Evolutionary conservation across 2,113 vertebrate species (phyloP).

Genomic region (Xenotilapia caudafasciata): DNA sequence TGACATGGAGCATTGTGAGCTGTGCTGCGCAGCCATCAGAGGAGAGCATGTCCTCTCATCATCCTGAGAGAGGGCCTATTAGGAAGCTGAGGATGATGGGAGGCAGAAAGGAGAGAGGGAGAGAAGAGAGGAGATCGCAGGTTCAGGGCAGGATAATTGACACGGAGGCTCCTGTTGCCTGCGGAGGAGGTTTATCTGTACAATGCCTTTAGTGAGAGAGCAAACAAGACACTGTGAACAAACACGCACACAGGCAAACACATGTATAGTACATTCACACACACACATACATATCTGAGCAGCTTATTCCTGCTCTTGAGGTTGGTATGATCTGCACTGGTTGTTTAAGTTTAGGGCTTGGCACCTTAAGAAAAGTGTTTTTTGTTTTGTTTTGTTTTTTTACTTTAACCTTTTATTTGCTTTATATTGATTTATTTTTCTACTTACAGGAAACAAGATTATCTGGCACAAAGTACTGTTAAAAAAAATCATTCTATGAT

Average conservation of each 20-base stretch:
- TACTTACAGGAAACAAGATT: background rate
- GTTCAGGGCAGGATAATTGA: slow-evolving; percentile 77
- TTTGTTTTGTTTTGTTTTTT: background rate
- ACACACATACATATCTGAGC: background rate
- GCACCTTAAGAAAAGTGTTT: background rate
- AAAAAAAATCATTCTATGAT: background rate
- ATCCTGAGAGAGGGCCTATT: slow-evolving; percentile 73
- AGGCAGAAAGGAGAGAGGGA: slow-evolving; percentile 55
- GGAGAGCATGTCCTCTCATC: slow-evolving; percentile 74
- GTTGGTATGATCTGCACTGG: background rate
- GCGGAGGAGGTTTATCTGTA: slow-evolving; percentile 59
- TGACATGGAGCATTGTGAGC: slow-evolving; percentile 61
- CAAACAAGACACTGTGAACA: slow-evolving; percentile 58
- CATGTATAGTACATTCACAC: background rate
- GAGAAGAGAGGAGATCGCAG: slow-evolving; percentile 54
- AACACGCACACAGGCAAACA: slow-evolving; percentile 4
- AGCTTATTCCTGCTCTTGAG: background rate
- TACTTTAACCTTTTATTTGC: background rate
- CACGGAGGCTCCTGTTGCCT: slow-evolving; percentile 64
- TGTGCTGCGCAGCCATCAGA: slow-evolving; percentile 67
- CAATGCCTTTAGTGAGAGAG: slow-evolving; percentile 52
- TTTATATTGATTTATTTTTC: background rate
- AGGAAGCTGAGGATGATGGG: slow-evolving; percentile 66
- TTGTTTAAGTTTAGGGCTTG: background rate
- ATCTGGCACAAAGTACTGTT: background rate